Evolutionary conservation across 2,888 invertebrate species (phyloP).

Genomic region (Drosophila percnosoma): DNA sequence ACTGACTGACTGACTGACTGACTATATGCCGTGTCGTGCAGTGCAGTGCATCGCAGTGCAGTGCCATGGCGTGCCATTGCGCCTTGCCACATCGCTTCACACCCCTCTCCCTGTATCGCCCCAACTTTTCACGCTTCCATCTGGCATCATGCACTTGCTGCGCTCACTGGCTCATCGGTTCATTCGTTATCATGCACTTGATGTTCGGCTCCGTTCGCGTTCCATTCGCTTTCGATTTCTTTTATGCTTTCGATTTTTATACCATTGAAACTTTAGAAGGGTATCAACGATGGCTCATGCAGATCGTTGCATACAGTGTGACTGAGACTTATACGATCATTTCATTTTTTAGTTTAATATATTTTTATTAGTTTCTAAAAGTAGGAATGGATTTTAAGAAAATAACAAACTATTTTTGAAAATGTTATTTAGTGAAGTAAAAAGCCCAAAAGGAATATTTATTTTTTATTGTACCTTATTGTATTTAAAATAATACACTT

Average conservation of each 20-base stretch:
- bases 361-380: neutral
- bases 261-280: constrained; percentile 63
- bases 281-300: constrained; percentile 17
- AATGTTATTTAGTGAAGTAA: no score
- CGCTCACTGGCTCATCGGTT: constrained; percentile 47
- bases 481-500: neutral
- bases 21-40: constrained; percentile 51
- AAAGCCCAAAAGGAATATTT: neutral
- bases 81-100: constrained; percentile 61
- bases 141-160: constrained; percentile 49
- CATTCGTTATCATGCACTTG: constrained; percentile 76
- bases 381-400: no score
- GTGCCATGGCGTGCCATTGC: constrained; percentile 56
- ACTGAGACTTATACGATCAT: constrained; percentile 1
- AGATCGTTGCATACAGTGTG: neutral
- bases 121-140: constrained; percentile 5
- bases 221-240: constrained; percentile 78
- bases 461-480: neutral
- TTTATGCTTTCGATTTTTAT: constrained; percentile 76
- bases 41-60: constrained; percentile 33
- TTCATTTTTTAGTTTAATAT: neutral
- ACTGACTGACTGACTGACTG: constrained; percentile 2
- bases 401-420: no score
- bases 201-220: constrained; percentile 53
- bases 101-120: constrained; percentile 3